Percentiles rank a stretch among this genome's conserved stretches.
These are phyloP conservation scores for Dicyrtomina minuta DNA, from an alignment of 2,888 invertebrate species.

Conservation along the genomic window DNA sequence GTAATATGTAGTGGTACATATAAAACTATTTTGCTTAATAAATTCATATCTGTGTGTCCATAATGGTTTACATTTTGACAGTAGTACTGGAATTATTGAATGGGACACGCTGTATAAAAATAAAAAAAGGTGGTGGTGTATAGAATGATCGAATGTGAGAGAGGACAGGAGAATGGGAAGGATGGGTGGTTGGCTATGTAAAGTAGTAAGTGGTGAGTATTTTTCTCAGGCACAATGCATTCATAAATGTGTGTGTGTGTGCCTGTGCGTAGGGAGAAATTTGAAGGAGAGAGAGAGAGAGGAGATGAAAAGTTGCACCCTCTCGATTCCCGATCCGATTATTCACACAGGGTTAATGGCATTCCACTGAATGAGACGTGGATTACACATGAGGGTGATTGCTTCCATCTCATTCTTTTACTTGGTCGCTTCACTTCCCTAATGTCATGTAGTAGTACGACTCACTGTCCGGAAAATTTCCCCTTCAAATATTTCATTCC, in stretches of 20 bases:
- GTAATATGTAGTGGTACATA: too few species aligned
- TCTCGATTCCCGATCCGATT: constrained; percentile 37
- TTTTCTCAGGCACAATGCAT: not conserved
- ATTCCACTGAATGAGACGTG: constrained; percentile 34
- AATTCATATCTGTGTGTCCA: too few species aligned
- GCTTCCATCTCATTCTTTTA: constrained; percentile 1
- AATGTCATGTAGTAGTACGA: constrained; percentile 24
- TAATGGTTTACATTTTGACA: too few species aligned
- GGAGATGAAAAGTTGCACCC: constrained; percentile 27
- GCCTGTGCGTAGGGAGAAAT: not conserved
- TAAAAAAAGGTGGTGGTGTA: too few species aligned
- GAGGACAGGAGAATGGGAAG: not conserved
- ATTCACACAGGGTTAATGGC: constrained; percentile 38
- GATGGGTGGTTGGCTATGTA: not conserved
- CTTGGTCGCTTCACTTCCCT: constrained; percentile 14
- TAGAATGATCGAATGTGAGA: not conserved
- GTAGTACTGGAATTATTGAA: too few species aligned
- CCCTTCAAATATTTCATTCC: constrained; percentile 38
- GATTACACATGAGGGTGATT: constrained; percentile 29
- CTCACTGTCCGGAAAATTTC: constrained; percentile 36
- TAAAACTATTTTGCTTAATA: too few species aligned
- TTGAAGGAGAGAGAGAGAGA: not conserved
- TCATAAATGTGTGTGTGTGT: constrained; percentile 22
- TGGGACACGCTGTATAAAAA: too few species aligned
- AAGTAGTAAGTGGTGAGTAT: not conserved